Conservation (phyloP, 1,140 invertebrate genomes). For the Pogonomyrmex barbatus region DNA sequence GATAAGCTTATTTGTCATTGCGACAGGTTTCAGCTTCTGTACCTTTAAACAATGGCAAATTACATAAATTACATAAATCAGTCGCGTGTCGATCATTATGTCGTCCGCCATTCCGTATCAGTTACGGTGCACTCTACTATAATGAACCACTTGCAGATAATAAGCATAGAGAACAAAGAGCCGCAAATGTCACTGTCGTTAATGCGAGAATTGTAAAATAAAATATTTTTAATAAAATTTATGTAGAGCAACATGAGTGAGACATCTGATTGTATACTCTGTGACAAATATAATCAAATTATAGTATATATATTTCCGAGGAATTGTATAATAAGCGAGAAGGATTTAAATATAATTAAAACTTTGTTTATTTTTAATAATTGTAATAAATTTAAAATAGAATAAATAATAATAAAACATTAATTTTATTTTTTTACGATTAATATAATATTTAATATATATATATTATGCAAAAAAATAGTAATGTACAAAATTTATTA, state of each 20-base stretch:
- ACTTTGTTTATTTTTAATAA: neutral
- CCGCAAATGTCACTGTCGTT: constrained; percentile 15
- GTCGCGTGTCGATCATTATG: constrained; percentile 35
- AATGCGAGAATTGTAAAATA: neutral
- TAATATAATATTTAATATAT: neutral
- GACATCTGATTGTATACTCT: constrained; percentile 4
- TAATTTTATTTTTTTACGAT: constrained; percentile 4
- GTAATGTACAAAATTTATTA: neutral
- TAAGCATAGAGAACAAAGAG: neutral
- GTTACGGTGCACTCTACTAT: constrained; percentile 11
- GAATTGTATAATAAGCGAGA: neutral
- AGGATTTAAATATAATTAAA: neutral
- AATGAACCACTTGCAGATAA: constrained; percentile 40
- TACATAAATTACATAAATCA: constrained; percentile 52
- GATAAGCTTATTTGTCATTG: constrained; percentile 36
- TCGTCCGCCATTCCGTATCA: constrained; percentile 17
- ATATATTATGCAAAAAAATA: neutral
- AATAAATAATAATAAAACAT: neutral
- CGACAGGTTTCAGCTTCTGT: constrained; percentile 8
- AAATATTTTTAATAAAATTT: constrained; percentile 53
- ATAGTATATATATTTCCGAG: neutral
- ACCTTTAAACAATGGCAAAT: constrained; percentile 41
- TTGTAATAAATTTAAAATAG: neutral
- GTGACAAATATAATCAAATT: neutral
- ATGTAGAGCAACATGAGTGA: constrained; percentile 2